Base-by-base conservation (phyloP, 2,797 vertebrate genomes). In the Muraenolepis orangiensis region DNA sequence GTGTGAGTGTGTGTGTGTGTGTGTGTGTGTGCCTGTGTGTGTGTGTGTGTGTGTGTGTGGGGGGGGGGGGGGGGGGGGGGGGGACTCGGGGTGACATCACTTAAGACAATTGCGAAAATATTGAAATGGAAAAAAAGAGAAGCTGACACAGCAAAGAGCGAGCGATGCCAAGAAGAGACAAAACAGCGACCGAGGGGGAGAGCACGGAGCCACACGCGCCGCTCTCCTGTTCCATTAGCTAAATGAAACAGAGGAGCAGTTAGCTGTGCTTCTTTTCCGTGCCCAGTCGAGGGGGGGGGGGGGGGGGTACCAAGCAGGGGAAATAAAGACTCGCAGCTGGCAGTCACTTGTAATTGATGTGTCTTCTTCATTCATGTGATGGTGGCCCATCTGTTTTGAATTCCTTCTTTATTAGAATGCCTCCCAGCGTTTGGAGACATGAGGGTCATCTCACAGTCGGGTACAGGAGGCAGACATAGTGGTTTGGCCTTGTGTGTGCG, bases 211-310 rank as follows among this genome's bases (percentile, higher is more conserved):
- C 85, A 83, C 80, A 74, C 73, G 73, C 57, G 78, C 87, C 80
- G 57, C 86, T 87, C 84, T 74, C 83, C 84, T 85, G 76, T 80
- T 84, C 90, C 92, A 94, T 94, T 94, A 93, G 85, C 84, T 88
- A 92, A 92, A 93, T 95, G 85, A 94, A 92, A 92, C 87, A 76
- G 83, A 87, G 82, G 83, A 78, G 80, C 84, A 78, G 80, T 90
- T 82, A 81, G 79, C 75, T 86, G 81, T 74, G 77, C 76, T 87
- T 87, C 87, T 7, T 23, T 23, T 20, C 51, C 51, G 6, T 85
- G 83, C 84, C 83, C 84, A 46, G 38, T 81, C 78, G 74, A 75
- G 80, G n/a, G 51, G 51, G 78, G 51, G 82, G 81, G 30, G 89
- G 84, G 82, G 86, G 81, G 30, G 89, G 84, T 82, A 85, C 78